Evolutionary conservation across 2,113 vertebrate species (phyloP).

Genomic region (Notarius lentiginosus): DNA sequence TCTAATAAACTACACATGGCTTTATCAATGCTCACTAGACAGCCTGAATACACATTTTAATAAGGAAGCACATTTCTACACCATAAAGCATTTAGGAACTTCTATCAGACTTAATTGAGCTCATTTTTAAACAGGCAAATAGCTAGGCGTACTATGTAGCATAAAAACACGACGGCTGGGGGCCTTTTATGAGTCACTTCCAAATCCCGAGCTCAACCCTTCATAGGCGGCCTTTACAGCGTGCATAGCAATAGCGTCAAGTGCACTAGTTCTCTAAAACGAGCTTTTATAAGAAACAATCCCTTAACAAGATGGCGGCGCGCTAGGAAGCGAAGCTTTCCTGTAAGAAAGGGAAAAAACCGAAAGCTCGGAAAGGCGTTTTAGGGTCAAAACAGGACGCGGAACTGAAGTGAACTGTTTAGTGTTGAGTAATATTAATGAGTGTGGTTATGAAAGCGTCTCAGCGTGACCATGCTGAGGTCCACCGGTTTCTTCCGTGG

Average conservation of each 20-base stretch:
- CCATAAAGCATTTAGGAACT: neutral
- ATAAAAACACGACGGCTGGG: conserved; percentile 46
- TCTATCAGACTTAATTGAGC: neutral
- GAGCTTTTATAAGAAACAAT: neutral
- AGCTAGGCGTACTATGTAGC: conserved; percentile 35
- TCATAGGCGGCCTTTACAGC: neutral
- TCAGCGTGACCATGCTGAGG: conserved; percentile 78
- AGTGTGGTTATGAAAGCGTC: conserved; percentile 66
- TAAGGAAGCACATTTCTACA: neutral
- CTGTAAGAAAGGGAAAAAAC: conserved; percentile 58
- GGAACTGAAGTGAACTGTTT: too few species aligned
- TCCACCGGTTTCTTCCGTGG: conserved; percentile 92
- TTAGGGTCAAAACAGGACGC: neutral
- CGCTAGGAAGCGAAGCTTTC: conserved; percentile 65
- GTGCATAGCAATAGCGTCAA: too few species aligned
- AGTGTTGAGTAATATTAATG: neutral
- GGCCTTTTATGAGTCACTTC: neutral
- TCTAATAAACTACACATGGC: too few species aligned
- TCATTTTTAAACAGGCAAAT: neutral
- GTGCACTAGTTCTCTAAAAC: neutral
- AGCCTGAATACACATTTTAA: neutral
- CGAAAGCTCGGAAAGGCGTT: conserved; percentile 23
- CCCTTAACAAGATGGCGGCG: conserved; percentile 73
- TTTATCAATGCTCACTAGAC: too few species aligned
- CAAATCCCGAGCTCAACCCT: neutral